These are phyloP conservation scores for Miichthys miiuy DNA, from an alignment of 2,797 vertebrate species.

Conservation along the genomic window DNA sequence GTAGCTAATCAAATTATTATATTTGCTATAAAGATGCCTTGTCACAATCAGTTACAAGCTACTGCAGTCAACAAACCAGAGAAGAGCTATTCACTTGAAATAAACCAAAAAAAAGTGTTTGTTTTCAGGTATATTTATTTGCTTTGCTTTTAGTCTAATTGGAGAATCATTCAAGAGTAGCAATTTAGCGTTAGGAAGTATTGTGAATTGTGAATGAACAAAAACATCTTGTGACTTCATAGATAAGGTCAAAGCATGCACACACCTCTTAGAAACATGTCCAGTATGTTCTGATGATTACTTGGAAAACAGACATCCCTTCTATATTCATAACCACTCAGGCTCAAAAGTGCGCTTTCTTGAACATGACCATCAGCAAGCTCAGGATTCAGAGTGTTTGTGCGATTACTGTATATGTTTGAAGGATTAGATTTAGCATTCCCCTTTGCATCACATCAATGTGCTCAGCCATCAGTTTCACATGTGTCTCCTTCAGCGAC, in stretches of 20 bases:
- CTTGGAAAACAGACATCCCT: not conserved
- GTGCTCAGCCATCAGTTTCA: constrained; percentile 56
- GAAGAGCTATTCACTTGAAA: constrained; percentile 45
- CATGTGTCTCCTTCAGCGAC: constrained; percentile 56
- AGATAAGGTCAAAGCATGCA: constrained; percentile 4
- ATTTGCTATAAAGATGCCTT: constrained; percentile 54
- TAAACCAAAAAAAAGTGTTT: constrained; percentile 35
- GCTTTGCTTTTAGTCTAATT: constrained; percentile 66
- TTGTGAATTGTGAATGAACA: constrained; percentile 14
- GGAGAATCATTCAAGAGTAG: constrained; percentile 43
- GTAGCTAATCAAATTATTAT: constrained; percentile 71
- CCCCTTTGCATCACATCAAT: constrained; percentile 43
- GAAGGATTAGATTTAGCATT: constrained; percentile 13
- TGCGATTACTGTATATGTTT: constrained; percentile 20
- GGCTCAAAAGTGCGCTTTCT: constrained; percentile 12
- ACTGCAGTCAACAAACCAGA: constrained; percentile 25
- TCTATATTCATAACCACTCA: not conserved
- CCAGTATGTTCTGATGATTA: not conserved
- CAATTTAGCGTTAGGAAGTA: constrained; percentile 9
- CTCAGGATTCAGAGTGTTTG: constrained; percentile 9
- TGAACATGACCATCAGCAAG: not conserved
- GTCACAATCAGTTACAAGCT: constrained; percentile 57
- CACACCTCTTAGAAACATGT: not conserved
- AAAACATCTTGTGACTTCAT: constrained; percentile 15
- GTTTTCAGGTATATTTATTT: constrained; percentile 59